Evolutionary conservation across 1,140 invertebrate genomes (phyloP).

Genomic region (Caenorhabditis briggsae): DNA sequence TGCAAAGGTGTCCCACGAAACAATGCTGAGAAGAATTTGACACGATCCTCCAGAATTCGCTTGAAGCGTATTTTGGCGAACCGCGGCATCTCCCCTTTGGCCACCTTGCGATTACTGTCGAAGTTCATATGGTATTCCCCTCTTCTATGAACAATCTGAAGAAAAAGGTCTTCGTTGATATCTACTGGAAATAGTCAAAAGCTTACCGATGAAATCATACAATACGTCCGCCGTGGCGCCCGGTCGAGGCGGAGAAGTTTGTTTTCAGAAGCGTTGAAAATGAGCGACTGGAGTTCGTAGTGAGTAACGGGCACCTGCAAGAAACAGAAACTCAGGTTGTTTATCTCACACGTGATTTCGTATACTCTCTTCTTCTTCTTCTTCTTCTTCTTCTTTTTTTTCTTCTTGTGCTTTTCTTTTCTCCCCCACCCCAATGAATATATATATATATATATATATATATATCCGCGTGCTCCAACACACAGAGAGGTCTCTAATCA

Average conservation of each 20-base stretch:
- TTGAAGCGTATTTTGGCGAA: neutral
- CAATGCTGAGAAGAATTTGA: constrained; percentile 48
- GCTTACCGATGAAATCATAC: constrained; percentile 40
- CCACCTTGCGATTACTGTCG: neutral
- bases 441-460: neutral
- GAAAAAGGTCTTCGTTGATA: too few species aligned
- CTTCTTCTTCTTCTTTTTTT: too few species aligned
- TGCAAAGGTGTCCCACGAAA: constrained; percentile 27
- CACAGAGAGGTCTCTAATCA: neutral
- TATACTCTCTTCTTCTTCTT: neutral
- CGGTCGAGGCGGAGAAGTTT: constrained; percentile 33
- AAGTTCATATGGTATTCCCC: constrained; percentile 35
- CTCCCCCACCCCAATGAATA: too few species aligned
- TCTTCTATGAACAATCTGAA: constrained; percentile 39
- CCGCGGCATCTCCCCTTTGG: neutral
- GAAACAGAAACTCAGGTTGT: constrained; percentile 54
- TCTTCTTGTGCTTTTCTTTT: neutral
- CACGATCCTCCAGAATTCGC: neutral
- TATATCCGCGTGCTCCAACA: neutral
- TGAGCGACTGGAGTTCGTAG: constrained; percentile 53
- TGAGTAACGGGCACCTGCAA: constrained; percentile 46
- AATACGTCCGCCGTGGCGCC: neutral
- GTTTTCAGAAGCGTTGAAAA: constrained; percentile 43
- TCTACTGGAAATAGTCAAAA: too few species aligned
- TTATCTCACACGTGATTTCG: constrained; percentile 18